These are phyloP conservation scores for Rana temporaria DNA, from an alignment of 2,113 vertebrate species.

Conservation along the genomic window DNA sequence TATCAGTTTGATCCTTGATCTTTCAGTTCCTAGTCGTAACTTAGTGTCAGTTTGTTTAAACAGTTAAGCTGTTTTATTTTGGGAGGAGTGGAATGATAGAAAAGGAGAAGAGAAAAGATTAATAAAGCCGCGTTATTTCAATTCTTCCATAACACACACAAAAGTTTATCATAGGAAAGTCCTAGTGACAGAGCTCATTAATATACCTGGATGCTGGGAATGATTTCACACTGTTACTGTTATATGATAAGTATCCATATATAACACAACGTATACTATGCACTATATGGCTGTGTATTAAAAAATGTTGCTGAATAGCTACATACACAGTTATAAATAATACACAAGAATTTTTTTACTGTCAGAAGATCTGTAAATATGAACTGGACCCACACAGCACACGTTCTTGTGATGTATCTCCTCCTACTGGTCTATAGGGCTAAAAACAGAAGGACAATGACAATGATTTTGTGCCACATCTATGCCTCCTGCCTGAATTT, in stretches of 20 bases:
- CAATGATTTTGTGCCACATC: too few relatives aligned
- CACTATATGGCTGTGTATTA: too few relatives aligned
- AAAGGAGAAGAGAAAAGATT: constrained; percentile 21
- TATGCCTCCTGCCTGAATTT: too few relatives aligned
- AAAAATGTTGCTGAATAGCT: too few relatives aligned
- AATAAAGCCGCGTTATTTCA: constrained; percentile 7
- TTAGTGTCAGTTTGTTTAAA: constrained; percentile 52
- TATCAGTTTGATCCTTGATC: constrained; percentile 50
- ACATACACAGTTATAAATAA: too few relatives aligned
- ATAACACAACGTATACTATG: too few relatives aligned
- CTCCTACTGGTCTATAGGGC: too few relatives aligned
- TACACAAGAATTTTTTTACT: too few relatives aligned
- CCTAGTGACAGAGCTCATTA: background rate
- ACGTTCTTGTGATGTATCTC: too few relatives aligned
- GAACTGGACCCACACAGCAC: too few relatives aligned
- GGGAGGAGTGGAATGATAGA: constrained; percentile 21
- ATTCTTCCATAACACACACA: constrained; percentile 18
- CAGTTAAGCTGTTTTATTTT: constrained; percentile 39
- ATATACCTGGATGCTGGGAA: background rate
- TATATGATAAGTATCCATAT: background rate
- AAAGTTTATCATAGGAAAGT: background rate
- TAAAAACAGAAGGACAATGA: too few relatives aligned
- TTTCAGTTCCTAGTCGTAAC: constrained; percentile 30
- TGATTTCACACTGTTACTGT: background rate
- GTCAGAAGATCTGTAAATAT: too few relatives aligned